These are phyloP conservation scores for Eudasyphora cyanicolor DNA, from an alignment of 2,888 invertebrate species.

Conservation along the genomic window DNA sequence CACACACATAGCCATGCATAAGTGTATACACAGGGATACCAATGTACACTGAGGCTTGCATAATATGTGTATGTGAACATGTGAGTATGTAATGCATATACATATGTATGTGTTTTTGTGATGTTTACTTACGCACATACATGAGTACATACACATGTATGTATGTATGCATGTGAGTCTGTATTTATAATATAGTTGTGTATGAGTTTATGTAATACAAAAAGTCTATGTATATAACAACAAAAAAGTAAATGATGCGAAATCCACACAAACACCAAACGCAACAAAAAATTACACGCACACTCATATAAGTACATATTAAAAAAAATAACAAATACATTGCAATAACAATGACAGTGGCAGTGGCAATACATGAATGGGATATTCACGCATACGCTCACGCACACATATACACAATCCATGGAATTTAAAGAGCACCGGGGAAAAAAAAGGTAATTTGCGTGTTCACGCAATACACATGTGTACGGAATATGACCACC, in stretches of 20 bases:
- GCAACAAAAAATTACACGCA: no score
- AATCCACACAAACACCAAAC: constrained; percentile 37
- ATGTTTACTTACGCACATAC: constrained; percentile 28
- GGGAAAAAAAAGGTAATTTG: constrained; percentile 75
- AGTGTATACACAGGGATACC: constrained; percentile 30
- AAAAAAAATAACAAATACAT: constrained; percentile 26
- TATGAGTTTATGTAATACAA: constrained; percentile 47
- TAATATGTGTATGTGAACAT: no score
- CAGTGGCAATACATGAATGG: constrained; percentile 24
- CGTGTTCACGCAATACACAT: constrained; percentile 66
- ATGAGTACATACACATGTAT: constrained; percentile 30
- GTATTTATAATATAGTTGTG: not conserved
- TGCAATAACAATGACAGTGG: constrained; percentile 52
- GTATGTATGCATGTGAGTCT: not conserved
- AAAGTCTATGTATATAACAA: constrained; percentile 62
- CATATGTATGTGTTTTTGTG: no score
- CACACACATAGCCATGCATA: constrained; percentile 52
- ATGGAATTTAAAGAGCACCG: constrained; percentile 70
- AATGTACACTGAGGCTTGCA: no score
- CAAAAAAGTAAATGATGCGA: constrained; percentile 61
- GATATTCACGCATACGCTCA: constrained; percentile 42
- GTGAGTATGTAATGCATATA: no score
- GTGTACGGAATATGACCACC: constrained; percentile 60
- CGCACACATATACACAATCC: constrained; percentile 15
- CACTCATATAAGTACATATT: constrained; percentile 36